Conservation (phyloP, 2,113 vertebrate species). For the Cervus canadensis region DNA sequence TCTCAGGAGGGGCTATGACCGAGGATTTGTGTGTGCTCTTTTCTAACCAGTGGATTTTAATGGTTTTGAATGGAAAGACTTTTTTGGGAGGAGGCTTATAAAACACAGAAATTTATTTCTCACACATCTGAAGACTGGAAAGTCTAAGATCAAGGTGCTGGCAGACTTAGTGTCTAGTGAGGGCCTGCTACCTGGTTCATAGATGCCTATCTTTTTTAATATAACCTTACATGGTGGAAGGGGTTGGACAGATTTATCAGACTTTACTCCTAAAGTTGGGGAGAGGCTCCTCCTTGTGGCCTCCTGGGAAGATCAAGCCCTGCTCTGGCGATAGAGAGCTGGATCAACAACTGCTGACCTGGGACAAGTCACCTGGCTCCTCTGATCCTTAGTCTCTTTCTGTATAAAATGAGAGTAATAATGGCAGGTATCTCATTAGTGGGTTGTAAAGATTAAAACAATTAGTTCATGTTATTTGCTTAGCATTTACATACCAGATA, state of each 20-base stretch:
- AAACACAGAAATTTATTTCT: not conserved
- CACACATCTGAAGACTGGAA: not conserved
- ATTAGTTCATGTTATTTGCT: not conserved
- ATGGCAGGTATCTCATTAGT: not conserved
- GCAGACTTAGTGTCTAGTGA: not conserved
- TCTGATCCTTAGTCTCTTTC: not conserved
- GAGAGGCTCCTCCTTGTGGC: not conserved
- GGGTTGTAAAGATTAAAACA: not conserved
- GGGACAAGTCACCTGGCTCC: not conserved
- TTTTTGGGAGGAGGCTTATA: not conserved
- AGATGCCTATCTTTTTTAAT: not conserved
- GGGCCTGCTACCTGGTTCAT: not conserved
- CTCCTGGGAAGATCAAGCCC: not conserved
- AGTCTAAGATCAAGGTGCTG: not conserved
- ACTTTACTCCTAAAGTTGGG: not conserved
- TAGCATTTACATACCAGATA: not conserved
- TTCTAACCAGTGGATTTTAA: not conserved
- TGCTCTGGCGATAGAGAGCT: not conserved
- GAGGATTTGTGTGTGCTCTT: not conserved
- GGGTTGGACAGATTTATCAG: not conserved
- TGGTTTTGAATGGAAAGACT: not conserved
- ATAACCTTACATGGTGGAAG: not conserved
- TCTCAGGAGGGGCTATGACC: not conserved
- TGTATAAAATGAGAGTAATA: not conserved
- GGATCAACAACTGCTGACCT: not conserved